These are phyloP conservation scores for Tetramorium parvispinum DNA, from an alignment of 1,140 invertebrate species.

Conservation along the genomic window DNA sequence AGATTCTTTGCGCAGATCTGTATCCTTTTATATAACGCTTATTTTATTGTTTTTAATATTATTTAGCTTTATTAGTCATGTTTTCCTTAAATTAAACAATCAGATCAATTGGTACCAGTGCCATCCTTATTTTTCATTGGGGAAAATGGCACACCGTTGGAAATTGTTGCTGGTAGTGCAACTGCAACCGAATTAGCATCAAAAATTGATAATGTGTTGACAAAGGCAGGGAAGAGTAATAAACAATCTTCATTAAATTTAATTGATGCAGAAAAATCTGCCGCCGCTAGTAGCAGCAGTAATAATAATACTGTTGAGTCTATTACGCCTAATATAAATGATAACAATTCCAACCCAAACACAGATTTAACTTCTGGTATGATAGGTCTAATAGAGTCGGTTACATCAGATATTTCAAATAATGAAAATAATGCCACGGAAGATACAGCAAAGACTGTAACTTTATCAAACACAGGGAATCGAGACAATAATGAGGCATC, in stretches of 20 bases:
- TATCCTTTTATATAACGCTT: conserved; percentile 87
- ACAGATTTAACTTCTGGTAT: conserved; percentile 34
- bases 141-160: conserved; percentile 90
- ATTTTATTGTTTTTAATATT: background rate
- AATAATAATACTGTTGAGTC: conserved; percentile 16
- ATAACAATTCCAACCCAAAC: conserved; percentile 34
- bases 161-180: conserved; percentile 89
- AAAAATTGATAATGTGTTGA: conserved; percentile 86
- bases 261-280: conserved; percentile 74
- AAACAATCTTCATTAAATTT: conserved; percentile 74
- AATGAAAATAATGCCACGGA: conserved; percentile 91
- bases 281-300: background rate
- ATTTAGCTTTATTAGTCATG: background rate
- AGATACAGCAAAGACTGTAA: conserved; percentile 88
- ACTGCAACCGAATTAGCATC: conserved; percentile 83
- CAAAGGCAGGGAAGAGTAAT: conserved; percentile 76
- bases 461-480: conserved; percentile 82
- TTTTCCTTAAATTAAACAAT: conserved; percentile 30
- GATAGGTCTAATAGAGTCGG: background rate
- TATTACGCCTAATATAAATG: conserved; percentile 36
- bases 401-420: conserved; percentile 90
- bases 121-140: conserved; percentile 96
- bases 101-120: conserved; percentile 93
- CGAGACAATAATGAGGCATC: conserved; percentile 38
- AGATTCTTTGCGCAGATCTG: conserved; percentile 94